Base-by-base conservation (phyloP, 2,888 invertebrate genomes). In the Synanthedon andrenaeformis region DNA sequence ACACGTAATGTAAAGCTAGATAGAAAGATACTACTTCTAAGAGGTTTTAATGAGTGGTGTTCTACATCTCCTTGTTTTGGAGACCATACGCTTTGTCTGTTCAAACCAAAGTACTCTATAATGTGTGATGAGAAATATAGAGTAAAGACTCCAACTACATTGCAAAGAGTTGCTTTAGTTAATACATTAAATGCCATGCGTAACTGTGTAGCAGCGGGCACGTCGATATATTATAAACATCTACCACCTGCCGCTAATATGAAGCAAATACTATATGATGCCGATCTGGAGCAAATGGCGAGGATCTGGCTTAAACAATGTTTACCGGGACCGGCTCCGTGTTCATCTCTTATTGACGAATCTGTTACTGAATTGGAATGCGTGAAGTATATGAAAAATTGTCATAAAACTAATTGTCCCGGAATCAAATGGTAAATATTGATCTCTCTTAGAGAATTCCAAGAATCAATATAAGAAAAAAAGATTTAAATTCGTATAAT, bases 81-180 rank as follows among this genome's bases (percentile, higher is more conserved):
- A 6, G 86, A 87, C 60, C 85, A 87, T 59, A 83, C 80, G 2
- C 72, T 85, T n/a, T 87, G 86, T 59, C 60, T 83, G 5, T 87
- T 81, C 55, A 55, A 74, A 17, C 61, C 64, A 6, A 53, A 12
- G 1, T 56, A 69, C 55, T 74, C 83, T n/a, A 64, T 62, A 53
- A 62, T 82, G 58, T 87, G 86, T 59, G 67, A 67, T 11, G 55
- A 55, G 8, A 59, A 57, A 3, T 85, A 82, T 56, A 60, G 35
- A 54, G 78, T 85, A 2, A 53, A 53, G 2, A 59, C 57, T 41
- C 81, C 81, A 5, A 69, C 61, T 42, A 67, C 70, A 56, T 45
- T 66, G 12, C 74, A 79, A 58, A 78, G 75, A 56, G 69, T 69
- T 42, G 74, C 70, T 42, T 61, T 84, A 59, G 69, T 80, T 0